Conservation (phyloP, 2,888 invertebrate genomes). For the Lacanobia wlatinum region DNA sequence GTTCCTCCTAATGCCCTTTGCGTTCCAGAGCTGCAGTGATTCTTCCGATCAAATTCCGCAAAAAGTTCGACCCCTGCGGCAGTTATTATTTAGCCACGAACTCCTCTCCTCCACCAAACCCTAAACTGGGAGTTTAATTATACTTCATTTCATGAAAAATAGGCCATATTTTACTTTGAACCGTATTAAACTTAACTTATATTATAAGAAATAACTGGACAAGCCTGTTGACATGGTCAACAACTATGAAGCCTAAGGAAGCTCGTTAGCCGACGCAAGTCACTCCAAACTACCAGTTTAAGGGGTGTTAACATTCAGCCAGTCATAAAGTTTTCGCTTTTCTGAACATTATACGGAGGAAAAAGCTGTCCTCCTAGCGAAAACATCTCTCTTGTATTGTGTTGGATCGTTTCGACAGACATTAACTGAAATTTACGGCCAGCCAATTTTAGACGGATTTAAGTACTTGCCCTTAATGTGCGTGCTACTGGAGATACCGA, state of each 20-base stretch:
- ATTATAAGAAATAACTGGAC: slow-evolving; percentile 6
- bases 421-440: slow-evolving; percentile 81
- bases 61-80: too few species aligned
- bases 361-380: slow-evolving; percentile 67
- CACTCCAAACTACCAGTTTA: slow-evolving; percentile 69
- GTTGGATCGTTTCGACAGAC: slow-evolving; percentile 77
- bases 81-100: too few species aligned
- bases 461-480: slow-evolving; percentile 77
- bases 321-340: slow-evolving; percentile 74
- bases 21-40: too few species aligned
- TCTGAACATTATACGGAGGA: slow-evolving; percentile 70
- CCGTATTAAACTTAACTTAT: background rate
- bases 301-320: slow-evolving; percentile 72
- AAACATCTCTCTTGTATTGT: slow-evolving; percentile 75
- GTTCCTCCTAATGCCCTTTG: too few species aligned
- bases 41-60: too few species aligned
- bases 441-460: slow-evolving; percentile 82
- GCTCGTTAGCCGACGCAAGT: slow-evolving; percentile 60
- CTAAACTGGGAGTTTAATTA: background rate
- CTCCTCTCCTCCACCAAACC: background rate
- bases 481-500: slow-evolving; percentile 61
- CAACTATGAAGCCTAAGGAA: slow-evolving; percentile 44
- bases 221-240: slow-evolving; percentile 18
- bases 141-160: background rate
- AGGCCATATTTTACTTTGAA: slow-evolving; percentile 3